Evolutionary conservation across 2,113 vertebrate species (phyloP), one percentile per base, ranked within the genome.

Genomic region (Aplodontia rufa): DNA sequence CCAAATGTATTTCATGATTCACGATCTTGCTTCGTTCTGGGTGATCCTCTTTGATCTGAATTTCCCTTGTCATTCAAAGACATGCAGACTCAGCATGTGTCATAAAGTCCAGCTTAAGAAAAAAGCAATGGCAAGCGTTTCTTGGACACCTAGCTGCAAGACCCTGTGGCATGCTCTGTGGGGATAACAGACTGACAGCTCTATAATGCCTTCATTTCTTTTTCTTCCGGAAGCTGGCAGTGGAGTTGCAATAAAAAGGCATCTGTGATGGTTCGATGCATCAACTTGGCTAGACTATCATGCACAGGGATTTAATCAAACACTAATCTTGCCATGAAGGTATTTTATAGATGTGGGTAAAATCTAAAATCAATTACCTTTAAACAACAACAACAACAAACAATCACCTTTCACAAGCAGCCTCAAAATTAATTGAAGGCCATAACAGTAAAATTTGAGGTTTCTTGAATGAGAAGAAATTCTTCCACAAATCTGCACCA

Each of bases 1-100:
- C 75, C 1, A 30, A 95, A 19, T 8, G 69, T 75, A 35, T 51
- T 96, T 92, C 58, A 80, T 91, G 82, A 91, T 86, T 96, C 8
- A 79, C 69, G 78, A 45, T 37, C 66, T 90, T 64, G 76, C 26
- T 81, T 96, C 88, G 37, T 28, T 87, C 66, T 71, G 78, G 49
- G 49, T 79, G 55, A 87, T 91, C 47, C 62, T 89, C 49, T 93
- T 64, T 80, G 37, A 83, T 89, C 20, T 42, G 35, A 96, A 68
- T 8, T 20, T 92, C 28, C 19, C 10, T 88, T 92, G 20, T 71
- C 58, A 72, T 80, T 91, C 14, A 12, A 8, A 90, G 82, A 83
- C 62, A 30, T 14, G 11, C 19, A 87, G 79, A 60, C 71, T 88
- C 68, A 83, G 85, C 76, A 35, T 2, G 10, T 79, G 64, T 45